phyloP scores from a whole-genome alignment of 2,888 invertebrate species.

The Nemoura dubitans region DNA sequence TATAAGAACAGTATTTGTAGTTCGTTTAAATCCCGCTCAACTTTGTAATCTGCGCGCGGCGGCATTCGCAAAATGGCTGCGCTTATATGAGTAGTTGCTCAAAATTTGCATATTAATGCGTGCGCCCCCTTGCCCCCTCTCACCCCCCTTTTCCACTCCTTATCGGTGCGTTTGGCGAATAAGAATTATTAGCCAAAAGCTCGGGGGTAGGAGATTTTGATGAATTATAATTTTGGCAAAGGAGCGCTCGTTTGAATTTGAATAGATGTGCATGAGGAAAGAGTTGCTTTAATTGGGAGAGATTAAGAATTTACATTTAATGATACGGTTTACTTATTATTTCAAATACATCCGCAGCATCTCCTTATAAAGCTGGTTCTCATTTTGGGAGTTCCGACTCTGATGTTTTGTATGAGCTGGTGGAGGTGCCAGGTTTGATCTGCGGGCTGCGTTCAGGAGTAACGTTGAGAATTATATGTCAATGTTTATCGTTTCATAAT shows the following conservation, averaged over 20 bases:
- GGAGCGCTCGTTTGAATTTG: neutral
- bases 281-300: neutral
- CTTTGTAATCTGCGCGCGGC: neutral
- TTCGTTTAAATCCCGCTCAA: neutral
- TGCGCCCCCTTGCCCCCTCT: neutral
- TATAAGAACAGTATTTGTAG: slow-evolving; percentile 4
- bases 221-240: neutral
- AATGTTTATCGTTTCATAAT: too few species aligned
- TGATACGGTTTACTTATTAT: neutral
- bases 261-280: neutral
- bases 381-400: too few species aligned
- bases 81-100: neutral
- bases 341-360: neutral
- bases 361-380: too few species aligned
- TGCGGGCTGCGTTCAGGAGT: neutral
- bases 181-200: slow-evolving; percentile 7
- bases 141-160: neutral
- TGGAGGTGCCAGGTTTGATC: neutral
- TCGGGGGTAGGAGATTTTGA: neutral
- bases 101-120: neutral
- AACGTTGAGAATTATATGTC: too few species aligned
- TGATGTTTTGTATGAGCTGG: too few species aligned
- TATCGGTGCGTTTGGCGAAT: neutral
- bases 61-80: neutral
- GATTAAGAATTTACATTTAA: neutral